Base-by-base conservation (phyloP, 2,888 invertebrate genomes). In the Polymixis flavicincta region DNA sequence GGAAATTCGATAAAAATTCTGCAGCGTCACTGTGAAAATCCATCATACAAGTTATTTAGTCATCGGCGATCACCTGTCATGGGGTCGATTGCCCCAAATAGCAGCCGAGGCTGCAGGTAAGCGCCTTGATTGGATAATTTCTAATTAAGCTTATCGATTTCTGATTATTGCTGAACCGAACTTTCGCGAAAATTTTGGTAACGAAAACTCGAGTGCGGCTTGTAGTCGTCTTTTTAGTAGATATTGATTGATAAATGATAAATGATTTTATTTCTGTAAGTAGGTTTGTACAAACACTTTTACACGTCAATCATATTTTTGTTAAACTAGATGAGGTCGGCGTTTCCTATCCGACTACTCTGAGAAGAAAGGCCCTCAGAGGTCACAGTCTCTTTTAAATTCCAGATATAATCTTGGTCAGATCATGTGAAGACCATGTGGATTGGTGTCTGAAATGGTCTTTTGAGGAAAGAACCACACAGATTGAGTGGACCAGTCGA, bases 1-100 rank as follows among this genome's bases (percentile, higher is more conserved):
- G 94, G 92, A 95, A 94, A 93, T 93, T 92, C 87, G 90, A 92
- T 94, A 88, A 93, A 76, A 78, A 89, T 92, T 92, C 86, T 82
- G 93, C 93, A 85, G 67, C 86, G 88, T 94, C 94, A 94, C 86
- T 77, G 71, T 81, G 79, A 75, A 87, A 90, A 91, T 90, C 87
- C 84, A 90, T 93, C 90, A 90, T 78, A 85, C 78, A 77, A 82
- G 84, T 86, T 89, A 90, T 91, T 90, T 88, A 91, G 88, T 83
- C 83, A 83, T 87, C 83, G 81, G 42, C 77, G 74, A 42, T 60
- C 76, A 78, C 71, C 73, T 71, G 80, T 73, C 80, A 75, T 70
- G 78, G 76, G 55, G 74, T 74, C 64, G 72, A 57, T 67, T 42
- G 69, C 22, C 37, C 67, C 50, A 63, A 74, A 85, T 80, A 74